A percentile compares a stretch with the other conserved stretches of the same genome.
Evolutionary conservation across 2,888 invertebrate genomes (phyloP).

Genomic region (Stenodera caucasica): DNA sequence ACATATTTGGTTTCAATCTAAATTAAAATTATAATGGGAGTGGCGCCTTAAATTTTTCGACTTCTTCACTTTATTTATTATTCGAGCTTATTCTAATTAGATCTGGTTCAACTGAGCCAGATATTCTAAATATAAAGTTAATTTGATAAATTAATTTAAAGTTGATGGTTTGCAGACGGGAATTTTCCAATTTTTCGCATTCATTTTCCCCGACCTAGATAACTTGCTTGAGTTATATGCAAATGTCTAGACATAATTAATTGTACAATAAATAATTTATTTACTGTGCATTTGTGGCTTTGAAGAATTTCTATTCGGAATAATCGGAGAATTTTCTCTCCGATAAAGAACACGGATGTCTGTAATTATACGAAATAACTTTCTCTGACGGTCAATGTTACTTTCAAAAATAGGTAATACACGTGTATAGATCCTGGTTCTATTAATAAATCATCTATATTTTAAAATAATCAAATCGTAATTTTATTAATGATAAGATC

Average conservation of each 20-base stretch:
- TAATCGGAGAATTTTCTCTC: background rate
- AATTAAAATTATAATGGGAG: too few species aligned
- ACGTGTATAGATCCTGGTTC: background rate
- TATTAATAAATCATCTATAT: background rate
- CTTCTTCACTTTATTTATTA: too few species aligned
- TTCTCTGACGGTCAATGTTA: background rate
- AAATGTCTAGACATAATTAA: slow-evolving; percentile 5
- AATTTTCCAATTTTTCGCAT: background rate
- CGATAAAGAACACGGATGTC: background rate
- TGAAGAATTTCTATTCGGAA: background rate
- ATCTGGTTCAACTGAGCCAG: background rate
- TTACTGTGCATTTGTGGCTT: too few species aligned
- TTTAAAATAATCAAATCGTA: background rate
- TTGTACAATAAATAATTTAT: background rate
- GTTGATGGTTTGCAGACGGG: background rate
- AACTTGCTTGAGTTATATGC: background rate
- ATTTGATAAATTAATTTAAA: background rate
- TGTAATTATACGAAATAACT: background rate
- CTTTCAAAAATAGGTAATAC: background rate
- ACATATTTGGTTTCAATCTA: too few species aligned
- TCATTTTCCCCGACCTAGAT: background rate
- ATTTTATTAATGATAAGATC: background rate
- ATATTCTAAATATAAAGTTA: too few species aligned
- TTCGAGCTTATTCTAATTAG: background rate
- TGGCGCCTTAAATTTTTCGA: too few species aligned